Base-by-base conservation (phyloP, 1,140 invertebrate species). In the Babylonia areolata region DNA sequence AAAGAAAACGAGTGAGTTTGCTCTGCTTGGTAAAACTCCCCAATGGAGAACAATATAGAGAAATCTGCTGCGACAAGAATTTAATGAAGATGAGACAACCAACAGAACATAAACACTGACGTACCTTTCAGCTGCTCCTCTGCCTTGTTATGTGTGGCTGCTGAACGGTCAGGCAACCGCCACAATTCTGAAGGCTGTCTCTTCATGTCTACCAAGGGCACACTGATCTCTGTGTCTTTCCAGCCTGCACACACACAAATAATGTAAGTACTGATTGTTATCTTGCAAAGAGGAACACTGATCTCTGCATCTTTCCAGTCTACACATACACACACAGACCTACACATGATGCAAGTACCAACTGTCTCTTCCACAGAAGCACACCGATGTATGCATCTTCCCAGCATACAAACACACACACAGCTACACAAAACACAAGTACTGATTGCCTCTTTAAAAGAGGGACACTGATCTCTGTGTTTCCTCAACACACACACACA, bases 111-210 rank as follows among this genome's bases (percentile, higher is more conserved):
- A 51, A 9, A 51, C 15, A 64, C 20, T 20, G 58, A 42, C 35
- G 23, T 82, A 92, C 91, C 88, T 87, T 90, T 87, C 2, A 92
- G 51, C 78, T 91, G 90, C 69, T 91, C 82, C 83, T 91, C 87
- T 75, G 91, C 89, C 77, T 92, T 90, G 69, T 88, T 88, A 31
- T 91, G 80, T 46, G 83, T 88, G 17, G 87, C 85, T 28, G 87
- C 85, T 28, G 37, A 1, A 15, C 33, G 37, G 64, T 73, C 35
- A 2, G 82, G 64, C 15, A 84, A 69, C 11, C 40, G 64, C 82
- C 82, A 84, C 17, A 71, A 33, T 0, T 73, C 37, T 73, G 82
- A 40, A 17, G 64, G 40, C 33, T 73, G 82, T 46, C 69, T 23
- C 46, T 75, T n/a, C 23, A 73, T 46, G 12, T n/a, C 35, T 12